Conservation (phyloP, 2,888 invertebrate species). For the Nemoura dubitans region DNA sequence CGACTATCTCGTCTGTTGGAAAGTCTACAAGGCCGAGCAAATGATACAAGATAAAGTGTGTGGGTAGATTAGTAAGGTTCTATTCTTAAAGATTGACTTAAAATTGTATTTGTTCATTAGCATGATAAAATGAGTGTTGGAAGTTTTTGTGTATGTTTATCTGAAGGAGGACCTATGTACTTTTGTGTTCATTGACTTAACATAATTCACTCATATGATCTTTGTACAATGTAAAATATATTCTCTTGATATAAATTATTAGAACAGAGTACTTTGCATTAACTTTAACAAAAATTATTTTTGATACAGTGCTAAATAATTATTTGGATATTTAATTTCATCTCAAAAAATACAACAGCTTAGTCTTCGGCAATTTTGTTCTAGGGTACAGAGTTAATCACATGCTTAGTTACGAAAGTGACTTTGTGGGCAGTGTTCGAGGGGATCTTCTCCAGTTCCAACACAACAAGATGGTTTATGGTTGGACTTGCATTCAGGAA, state of each 20-base stretch:
- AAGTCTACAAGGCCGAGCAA: constrained; percentile 78
- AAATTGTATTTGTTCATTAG: neutral
- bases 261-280: too few species aligned
- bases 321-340: too few species aligned
- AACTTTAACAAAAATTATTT: too few species aligned
- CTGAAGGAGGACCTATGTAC: neutral
- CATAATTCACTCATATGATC: too few species aligned
- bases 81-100: too few species aligned
- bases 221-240: too few species aligned
- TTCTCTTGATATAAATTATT: too few species aligned
- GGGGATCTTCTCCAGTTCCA: constrained; percentile 51
- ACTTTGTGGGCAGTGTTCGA: neutral
- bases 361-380: neutral
- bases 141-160: neutral
- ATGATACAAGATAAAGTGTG: constrained; percentile 70
- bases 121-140: neutral
- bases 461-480: constrained; percentile 52
- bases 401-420: neutral
- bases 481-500: constrained; percentile 52
- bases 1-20: constrained; percentile 86
- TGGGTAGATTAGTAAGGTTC: constrained; percentile 17
- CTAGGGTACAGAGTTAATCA: neutral
- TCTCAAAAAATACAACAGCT: too few species aligned
- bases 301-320: too few species aligned
- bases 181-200: neutral